Base-by-base conservation (phyloP, 2,888 invertebrate genomes). In the Coenonympha arcania region DNA sequence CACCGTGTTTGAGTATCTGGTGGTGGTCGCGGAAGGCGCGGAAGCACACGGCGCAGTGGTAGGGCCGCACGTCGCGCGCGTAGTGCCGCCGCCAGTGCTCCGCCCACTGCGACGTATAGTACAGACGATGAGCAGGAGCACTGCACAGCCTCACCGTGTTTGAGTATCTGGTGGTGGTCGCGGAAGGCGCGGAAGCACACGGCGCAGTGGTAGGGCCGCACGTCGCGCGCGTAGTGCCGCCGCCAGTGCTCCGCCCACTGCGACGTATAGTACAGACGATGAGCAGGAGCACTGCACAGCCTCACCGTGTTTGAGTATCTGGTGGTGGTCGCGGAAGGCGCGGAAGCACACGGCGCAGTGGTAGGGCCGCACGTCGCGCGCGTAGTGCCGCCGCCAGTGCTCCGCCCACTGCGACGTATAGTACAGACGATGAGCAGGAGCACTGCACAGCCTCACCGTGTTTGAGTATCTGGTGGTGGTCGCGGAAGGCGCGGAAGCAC, bases 341-440 rank as follows among this genome's bases (percentile, higher is more conserved):
- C 76, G 79, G 69, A 82, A 81, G 64, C 87, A 87, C 46, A 79
- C 71, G 26, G 77, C 70, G 66, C 87, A 87, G 58, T 79, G 75
- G 67, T 72, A 82, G 6, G 86, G 86, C 6, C 79, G 75, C 8
- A 71, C 68, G 71, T 84, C 83, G 54, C 79, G 77, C 65, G 69
- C 68, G 73, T 74, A 79, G 69, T 86, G 85, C 2, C 75, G 70
- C 66, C 59, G 56, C 79, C 84, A 80, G 71, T 87, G 87, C 39
- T 59, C 46, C 39, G 58, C 61, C 84, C n/a, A n/a, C n/a, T n/a
- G n/a, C n/a, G n/a, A n/a, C n/a, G n/a, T n/a, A n/a, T n/a, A n/a
- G n/a, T n/a, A n/a, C n/a, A n/a, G n/a, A n/a, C n/a, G n/a, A n/a
- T n/a, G n/a, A n/a, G n/a, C n/a, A n/a, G n/a, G n/a, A n/a, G n/a